Evolutionary conservation across 2,888 invertebrate species (phyloP).

Genomic region (Cyclophora albipunctata): DNA sequence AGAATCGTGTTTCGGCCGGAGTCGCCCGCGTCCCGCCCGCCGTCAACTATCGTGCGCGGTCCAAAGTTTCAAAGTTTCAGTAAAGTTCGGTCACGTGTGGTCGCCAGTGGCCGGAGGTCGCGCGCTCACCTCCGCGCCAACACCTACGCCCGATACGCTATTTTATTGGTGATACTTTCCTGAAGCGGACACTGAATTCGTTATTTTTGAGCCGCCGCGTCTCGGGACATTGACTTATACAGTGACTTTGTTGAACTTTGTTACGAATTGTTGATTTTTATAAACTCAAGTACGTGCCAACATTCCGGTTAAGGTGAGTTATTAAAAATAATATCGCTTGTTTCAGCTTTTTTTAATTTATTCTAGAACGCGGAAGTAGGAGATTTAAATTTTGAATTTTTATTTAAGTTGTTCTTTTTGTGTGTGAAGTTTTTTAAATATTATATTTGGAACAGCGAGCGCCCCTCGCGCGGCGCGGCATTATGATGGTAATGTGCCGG

Average conservation of each 20-base stretch:
- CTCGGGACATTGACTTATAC: constrained; percentile 52
- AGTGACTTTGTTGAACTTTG: constrained; percentile 63
- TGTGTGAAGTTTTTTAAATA: constrained; percentile 1
- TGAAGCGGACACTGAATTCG: constrained; percentile 31
- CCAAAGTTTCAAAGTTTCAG: constrained; percentile 55
- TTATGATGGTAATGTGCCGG: constrained; percentile 55
- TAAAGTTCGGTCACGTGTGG: constrained; percentile 62
- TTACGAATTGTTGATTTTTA: constrained; percentile 51
- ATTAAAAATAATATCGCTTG: background rate
- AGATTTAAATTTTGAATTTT: constrained; percentile 1
- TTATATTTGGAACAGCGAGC: constrained; percentile 37
- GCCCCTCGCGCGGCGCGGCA: constrained; percentile 30
- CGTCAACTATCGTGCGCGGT: constrained; percentile 47
- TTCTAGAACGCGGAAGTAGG: constrained; percentile 10
- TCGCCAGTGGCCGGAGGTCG: constrained; percentile 31
- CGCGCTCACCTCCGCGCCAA: constrained; percentile 28
- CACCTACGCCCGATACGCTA: constrained; percentile 15
- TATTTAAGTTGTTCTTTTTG: constrained; percentile 5
- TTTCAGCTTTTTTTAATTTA: background rate
- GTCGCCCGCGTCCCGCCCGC: constrained; percentile 29
- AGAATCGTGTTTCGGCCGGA: constrained; percentile 24
- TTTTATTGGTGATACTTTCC: constrained; percentile 40
- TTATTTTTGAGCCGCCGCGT: constrained; percentile 39
- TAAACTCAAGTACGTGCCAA: constrained; percentile 23
- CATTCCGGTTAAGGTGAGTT: constrained; percentile 42